Conservation (phyloP, 2,888 invertebrate species). For the Julus scandinavius region DNA sequence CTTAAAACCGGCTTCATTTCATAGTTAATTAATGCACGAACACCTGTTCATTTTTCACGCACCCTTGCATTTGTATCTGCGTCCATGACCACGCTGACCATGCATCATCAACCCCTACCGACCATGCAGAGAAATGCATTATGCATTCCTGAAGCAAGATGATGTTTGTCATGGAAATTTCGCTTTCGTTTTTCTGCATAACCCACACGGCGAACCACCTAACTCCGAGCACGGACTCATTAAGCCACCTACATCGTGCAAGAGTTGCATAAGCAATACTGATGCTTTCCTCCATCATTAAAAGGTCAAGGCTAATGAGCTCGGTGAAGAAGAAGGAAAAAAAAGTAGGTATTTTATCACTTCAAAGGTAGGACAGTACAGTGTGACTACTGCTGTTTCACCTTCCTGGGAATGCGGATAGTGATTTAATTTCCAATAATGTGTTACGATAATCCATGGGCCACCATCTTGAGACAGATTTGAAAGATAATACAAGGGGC, state of each 20-base stretch:
- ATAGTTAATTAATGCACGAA: slow-evolving; percentile 7
- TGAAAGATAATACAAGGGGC: no score
- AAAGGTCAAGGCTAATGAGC: slow-evolving; percentile 18
- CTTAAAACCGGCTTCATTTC: neutral
- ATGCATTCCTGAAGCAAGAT: slow-evolving; percentile 7
- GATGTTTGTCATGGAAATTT: neutral
- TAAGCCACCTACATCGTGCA: slow-evolving; percentile 9
- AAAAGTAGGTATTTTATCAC: slow-evolving; percentile 6
- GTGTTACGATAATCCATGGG: neutral
- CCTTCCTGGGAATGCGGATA: neutral
- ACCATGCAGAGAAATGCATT: neutral
- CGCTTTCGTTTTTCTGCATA: neutral
- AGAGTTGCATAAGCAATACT: neutral
- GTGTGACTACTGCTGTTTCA: neutral
- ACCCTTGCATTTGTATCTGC: neutral
- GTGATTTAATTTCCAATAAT: neutral
- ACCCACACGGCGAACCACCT: neutral
- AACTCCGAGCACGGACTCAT: neutral
- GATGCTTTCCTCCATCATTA: neutral
- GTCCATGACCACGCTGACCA: neutral
- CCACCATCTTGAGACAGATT: neutral
- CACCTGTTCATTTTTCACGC: slow-evolving; percentile 25
- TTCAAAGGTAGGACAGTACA: neutral
- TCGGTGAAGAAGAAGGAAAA: neutral
- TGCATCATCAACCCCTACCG: no score